phyloP scores from a whole-genome alignment of 1,140 invertebrate genomes.

The Nasonia vitripennis region DNA sequence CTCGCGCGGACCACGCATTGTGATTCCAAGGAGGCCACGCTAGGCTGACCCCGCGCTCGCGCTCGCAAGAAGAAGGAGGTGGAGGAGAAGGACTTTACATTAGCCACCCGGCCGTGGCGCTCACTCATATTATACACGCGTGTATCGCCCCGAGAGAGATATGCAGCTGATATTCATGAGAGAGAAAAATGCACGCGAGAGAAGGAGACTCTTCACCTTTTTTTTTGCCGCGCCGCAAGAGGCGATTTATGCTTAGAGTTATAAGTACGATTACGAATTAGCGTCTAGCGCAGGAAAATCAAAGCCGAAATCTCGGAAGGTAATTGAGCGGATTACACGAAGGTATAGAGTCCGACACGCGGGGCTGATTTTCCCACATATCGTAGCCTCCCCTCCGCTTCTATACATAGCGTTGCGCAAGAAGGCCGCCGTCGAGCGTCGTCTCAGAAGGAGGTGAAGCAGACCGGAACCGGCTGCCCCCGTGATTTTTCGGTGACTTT shows the following conservation, averaged over 20 bases:
- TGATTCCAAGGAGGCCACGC: constrained; percentile 71
- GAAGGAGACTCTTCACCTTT: not conserved
- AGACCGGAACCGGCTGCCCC: constrained; percentile 27
- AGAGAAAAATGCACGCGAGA: not conserved
- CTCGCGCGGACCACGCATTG: constrained; percentile 62
- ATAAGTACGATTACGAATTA: not conserved
- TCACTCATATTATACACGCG: constrained; percentile 59
- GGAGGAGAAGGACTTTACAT: constrained; percentile 62
- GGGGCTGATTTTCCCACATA: constrained; percentile 34
- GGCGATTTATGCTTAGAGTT: not conserved
- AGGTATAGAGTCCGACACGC: not conserved
- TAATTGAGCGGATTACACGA: constrained; percentile 6
- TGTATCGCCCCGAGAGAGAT: not conserved
- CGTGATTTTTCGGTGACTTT: constrained; percentile 50
- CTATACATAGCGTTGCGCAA: constrained; percentile 16
- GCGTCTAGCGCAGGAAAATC: not conserved
- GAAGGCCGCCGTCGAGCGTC: not conserved
- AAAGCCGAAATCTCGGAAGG: not conserved
- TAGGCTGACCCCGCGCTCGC: constrained; percentile 69
- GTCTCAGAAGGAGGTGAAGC: constrained; percentile 32
- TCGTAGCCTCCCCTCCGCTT: not conserved
- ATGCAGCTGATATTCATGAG: not conserved
- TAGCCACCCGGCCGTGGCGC: constrained; percentile 65
- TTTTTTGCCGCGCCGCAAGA: not conserved
- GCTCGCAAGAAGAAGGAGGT: constrained; percentile 1